A percentile compares a stretch with the other conserved stretches of the same genome.
Conservation (phyloP, 2,113 vertebrate species). For the Dasyurus viverrinus region DNA sequence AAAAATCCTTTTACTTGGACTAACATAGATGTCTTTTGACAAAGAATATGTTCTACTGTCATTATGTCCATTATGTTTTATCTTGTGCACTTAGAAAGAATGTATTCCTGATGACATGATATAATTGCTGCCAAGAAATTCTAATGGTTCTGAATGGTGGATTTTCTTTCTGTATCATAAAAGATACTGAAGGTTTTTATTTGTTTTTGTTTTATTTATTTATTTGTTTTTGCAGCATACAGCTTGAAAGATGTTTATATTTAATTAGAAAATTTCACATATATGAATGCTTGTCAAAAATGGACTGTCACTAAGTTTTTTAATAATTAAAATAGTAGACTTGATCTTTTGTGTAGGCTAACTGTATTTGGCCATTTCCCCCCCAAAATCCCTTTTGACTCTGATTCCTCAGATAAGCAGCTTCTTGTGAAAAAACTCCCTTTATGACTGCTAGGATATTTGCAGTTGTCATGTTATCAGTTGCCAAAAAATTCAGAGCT, state of each 20-base stretch:
- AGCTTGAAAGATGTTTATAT: conserved; percentile 23
- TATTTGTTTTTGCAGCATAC: conserved; percentile 26
- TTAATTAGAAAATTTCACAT: conserved; percentile 45
- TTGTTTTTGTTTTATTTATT: conserved; percentile 53
- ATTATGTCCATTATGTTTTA: conserved; percentile 33
- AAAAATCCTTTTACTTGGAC: conserved; percentile 57
- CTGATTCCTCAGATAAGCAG: not conserved
- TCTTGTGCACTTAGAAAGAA: conserved; percentile 11
- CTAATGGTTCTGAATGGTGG: not conserved
- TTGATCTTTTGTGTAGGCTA: not conserved
- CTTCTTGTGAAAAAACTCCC: not conserved
- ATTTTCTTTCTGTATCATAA: conserved; percentile 10
- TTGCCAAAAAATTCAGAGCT: not conserved
- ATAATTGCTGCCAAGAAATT: conserved; percentile 28
- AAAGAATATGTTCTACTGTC: conserved; percentile 36
- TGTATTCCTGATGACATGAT: conserved; percentile 41
- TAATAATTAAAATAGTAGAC: conserved; percentile 15
- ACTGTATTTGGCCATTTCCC: not conserved
- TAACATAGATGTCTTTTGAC: conserved; percentile 50
- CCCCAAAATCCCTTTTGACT: not conserved
- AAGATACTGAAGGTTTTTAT: conserved; percentile 32
- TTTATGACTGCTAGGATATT: not conserved
- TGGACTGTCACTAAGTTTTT: conserved; percentile 32
- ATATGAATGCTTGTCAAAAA: conserved; percentile 2
- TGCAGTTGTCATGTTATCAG: not conserved